These are phyloP conservation scores for Drosophila tani DNA, from an alignment of 1,140 invertebrate genomes.

Conservation along the genomic window DNA sequence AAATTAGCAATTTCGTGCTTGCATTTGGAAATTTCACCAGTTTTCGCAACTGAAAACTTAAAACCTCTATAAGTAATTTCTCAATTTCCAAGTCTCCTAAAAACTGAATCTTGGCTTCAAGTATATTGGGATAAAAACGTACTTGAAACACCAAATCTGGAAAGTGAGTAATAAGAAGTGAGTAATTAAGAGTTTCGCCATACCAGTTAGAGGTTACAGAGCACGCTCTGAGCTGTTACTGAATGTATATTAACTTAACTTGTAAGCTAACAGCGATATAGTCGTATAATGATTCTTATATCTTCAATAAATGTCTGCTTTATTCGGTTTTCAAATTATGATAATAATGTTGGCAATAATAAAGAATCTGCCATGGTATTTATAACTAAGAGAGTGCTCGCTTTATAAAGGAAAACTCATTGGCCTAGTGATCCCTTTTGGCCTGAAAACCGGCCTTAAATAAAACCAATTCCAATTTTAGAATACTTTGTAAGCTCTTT, in stretches of 20 bases:
- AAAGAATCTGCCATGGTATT: too few relatives aligned
- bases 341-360: too few relatives aligned
- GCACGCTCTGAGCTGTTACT: too few relatives aligned
- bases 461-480: not conserved
- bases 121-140: not conserved
- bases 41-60: too few relatives aligned
- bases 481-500: not conserved
- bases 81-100: not conserved
- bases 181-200: not conserved
- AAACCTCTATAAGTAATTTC: not conserved
- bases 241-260: too few relatives aligned
- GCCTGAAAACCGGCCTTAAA: not conserved
- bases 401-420: not conserved
- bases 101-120: not conserved
- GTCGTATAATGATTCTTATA: too few relatives aligned
- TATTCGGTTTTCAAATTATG: too few relatives aligned
- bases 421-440: slow-evolving; percentile 2
- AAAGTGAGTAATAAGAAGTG: slow-evolving; percentile 2
- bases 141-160: not conserved
- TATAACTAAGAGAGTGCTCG: not conserved
- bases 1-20: slow-evolving; percentile 14
- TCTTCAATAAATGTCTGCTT: too few relatives aligned
- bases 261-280: too few relatives aligned
- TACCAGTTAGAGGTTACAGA: too few relatives aligned
- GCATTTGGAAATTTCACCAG: slow-evolving; percentile 4